Evolutionary conservation across 2,797 vertebrate genomes (phyloP).

Genomic region (Hyperoplus immaculatus): DNA sequence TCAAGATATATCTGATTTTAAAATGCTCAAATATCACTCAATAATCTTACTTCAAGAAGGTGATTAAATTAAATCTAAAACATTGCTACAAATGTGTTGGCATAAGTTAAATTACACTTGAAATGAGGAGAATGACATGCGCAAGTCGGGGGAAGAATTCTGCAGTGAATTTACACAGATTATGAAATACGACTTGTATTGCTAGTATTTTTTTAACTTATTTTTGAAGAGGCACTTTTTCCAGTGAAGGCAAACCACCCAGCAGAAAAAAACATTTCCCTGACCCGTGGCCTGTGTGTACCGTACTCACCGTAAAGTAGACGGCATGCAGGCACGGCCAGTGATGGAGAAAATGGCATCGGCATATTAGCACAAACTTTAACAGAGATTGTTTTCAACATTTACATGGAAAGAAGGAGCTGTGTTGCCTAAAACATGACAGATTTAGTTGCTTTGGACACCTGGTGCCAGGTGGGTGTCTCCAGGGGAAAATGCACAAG

Average conservation of each 20-base stretch:
- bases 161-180: too few relatives aligned
- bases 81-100: too few relatives aligned
- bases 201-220: too few relatives aligned
- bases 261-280: slow-evolving; percentile 37
- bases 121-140: too few relatives aligned
- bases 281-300: slow-evolving; percentile 51
- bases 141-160: too few relatives aligned
- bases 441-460: slow-evolving; percentile 67
- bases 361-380: slow-evolving; percentile 29
- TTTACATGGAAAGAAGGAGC: slow-evolving; percentile 57
- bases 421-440: slow-evolving; percentile 59
- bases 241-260: not conserved
- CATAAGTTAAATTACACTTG: too few relatives aligned
- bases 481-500: slow-evolving; percentile 58
- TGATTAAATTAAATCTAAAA: too few relatives aligned
- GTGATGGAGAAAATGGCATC: slow-evolving; percentile 56
- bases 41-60: too few relatives aligned
- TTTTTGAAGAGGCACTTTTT: too few relatives aligned
- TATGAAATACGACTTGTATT: too few relatives aligned
- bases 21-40: slow-evolving; percentile 45
- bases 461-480: slow-evolving; percentile 60
- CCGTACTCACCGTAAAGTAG: slow-evolving; percentile 54
- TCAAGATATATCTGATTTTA: too few relatives aligned
- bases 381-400: slow-evolving; percentile 36
- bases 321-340: slow-evolving; percentile 58